Evolutionary conservation across 2,888 invertebrate species (phyloP), one percentile per base, ranked within the genome.

Genomic region (Phanerotoma sp.): DNA sequence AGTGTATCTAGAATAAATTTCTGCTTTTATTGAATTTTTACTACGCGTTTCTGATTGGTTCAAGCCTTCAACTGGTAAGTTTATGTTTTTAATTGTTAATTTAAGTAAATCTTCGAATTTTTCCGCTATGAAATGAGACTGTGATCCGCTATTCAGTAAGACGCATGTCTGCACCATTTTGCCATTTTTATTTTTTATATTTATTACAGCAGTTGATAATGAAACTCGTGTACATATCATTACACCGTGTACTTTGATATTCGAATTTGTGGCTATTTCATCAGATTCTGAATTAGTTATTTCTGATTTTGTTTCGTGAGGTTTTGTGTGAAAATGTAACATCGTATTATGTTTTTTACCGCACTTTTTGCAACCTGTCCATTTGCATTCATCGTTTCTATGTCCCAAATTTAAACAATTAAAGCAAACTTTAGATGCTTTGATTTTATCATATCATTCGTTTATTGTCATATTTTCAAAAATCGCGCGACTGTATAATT

Each of bases 141-240:
- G 56, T 0, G 60, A 61, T 2, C 64, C 62, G 45, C 59, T 56
- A 53, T 64, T 62, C 5, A 65, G 20, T 33, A 62, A 28, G 3
- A 52, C 61, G 16, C 60, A 50, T 9, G 50, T 57, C 9, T 30
- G 20, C 1, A 49, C 13, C 33, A 40, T 32, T n/a, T 50, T 37
- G 5, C 62, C 60, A 7, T 22, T 41, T 2, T 32, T 13, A 13
- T 47, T 15, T n/a, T 37, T 18, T 10, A 61, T 16, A 22, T 40
- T 18, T 10, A 61, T 54, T 13, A 51, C 47, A 11, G 58, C 61
- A 15, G 60, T 64, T 3, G 60, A 58, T n/a, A 60, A 46, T 30
- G 58, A 33, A n/a, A 61, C 49, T 10, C 33, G 11, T 15, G 44
- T 7, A 16, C 37, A 13, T 25, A 40, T 20, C n/a, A 40, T 16